phyloP scores from a whole-genome alignment of 2,797 vertebrate species.

The Distichodus sexfasciatus region DNA sequence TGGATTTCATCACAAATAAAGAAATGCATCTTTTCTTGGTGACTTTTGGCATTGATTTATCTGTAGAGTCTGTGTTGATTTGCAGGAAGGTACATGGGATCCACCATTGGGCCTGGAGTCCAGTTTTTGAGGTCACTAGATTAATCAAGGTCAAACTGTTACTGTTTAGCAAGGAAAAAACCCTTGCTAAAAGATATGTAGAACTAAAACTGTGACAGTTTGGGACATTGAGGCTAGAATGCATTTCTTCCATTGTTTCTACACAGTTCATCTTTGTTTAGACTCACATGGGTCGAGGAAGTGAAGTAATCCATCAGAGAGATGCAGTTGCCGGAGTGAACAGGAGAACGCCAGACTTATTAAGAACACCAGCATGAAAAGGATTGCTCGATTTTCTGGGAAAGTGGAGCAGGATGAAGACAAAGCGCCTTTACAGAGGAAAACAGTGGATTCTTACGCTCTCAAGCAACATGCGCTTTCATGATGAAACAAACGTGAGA shows the following conservation, averaged over 20 bases:
- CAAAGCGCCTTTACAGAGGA: neutral
- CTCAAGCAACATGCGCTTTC: neutral
- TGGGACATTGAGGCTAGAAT: neutral
- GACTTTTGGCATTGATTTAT: too few relatives aligned
- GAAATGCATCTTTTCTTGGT: too few relatives aligned
- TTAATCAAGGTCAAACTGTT: too few relatives aligned
- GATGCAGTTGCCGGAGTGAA: neutral
- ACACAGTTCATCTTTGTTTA: neutral
- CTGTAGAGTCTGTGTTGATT: too few relatives aligned
- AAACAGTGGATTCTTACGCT: neutral
- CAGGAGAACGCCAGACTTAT: neutral
- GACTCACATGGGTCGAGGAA: neutral
- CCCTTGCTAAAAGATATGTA: too few relatives aligned
- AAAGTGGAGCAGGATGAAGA: neutral
- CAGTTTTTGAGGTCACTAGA: too few relatives aligned
- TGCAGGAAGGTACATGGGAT: too few relatives aligned
- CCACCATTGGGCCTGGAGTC: too few relatives aligned
- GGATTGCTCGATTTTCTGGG: neutral
- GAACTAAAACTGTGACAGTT: neutral
- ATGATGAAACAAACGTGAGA: neutral
- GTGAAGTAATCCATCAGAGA: neutral
- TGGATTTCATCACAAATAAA: too few relatives aligned
- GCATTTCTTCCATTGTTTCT: neutral
- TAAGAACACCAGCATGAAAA: neutral
- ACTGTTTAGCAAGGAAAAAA: too few relatives aligned